These are phyloP conservation scores for Petrocephalus schoutedeni DNA, from an alignment of 2,797 vertebrate species.

Conservation along the genomic window DNA sequence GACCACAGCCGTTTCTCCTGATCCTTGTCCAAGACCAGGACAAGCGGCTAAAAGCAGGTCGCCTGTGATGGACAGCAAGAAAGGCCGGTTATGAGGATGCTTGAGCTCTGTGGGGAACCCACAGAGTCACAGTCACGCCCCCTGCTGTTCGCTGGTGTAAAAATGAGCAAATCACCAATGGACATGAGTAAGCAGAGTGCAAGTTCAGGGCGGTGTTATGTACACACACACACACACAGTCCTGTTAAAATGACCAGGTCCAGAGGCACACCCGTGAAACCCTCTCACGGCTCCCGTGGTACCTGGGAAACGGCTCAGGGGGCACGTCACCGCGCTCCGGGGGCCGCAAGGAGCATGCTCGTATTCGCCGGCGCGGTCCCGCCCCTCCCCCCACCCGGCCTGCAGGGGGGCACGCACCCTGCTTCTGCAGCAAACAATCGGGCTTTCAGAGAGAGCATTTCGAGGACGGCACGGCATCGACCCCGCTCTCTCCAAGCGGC, in stretches of 20 bases:
- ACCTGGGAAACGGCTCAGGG: neutral
- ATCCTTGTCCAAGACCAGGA: neutral
- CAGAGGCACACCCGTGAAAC: neutral
- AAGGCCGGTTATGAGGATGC: neutral
- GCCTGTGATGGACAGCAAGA: neutral
- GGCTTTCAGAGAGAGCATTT: neutral
- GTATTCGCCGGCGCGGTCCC: slow-evolving; percentile 64
- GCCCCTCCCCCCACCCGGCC: neutral
- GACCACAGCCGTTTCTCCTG: neutral
- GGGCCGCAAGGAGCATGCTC: slow-evolving; percentile 70
- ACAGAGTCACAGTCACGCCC: neutral
- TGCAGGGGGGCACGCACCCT: neutral
- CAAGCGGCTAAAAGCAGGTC: neutral
- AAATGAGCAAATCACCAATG: neutral
- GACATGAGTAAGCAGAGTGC: neutral
- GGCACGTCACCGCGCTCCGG: neutral
- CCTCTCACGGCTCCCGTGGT: no score
- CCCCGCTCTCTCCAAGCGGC: neutral
- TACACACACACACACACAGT: neutral
- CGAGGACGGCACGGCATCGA: neutral
- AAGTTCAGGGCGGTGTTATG: neutral
- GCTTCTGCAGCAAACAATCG: neutral
- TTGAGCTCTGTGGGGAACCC: neutral
- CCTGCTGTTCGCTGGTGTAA: neutral
- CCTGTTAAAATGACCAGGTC: neutral